Percentiles rank a stretch among this genome's conserved stretches.
Conservation (phyloP, 2,888 invertebrate species). For the Alloplasta piceator region DNA sequence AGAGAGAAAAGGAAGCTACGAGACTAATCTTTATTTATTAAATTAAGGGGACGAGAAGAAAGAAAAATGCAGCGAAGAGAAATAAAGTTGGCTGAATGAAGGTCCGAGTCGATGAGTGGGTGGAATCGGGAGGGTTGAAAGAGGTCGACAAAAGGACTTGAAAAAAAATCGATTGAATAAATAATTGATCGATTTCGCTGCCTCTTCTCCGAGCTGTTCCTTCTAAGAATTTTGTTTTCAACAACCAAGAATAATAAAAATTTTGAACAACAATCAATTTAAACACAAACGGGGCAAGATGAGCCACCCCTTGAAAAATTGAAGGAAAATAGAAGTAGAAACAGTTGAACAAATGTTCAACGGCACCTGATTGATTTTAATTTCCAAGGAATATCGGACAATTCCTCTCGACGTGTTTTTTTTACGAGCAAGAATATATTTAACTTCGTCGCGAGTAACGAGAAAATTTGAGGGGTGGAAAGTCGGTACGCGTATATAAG, state of each 20-base stretch:
- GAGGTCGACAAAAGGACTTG: background rate
- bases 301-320: too few relatives aligned
- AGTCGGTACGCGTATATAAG: conserved; percentile 34
- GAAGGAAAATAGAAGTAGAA: too few relatives aligned
- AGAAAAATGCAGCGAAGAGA: conserved; percentile 1
- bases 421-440: too few relatives aligned
- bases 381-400: background rate
- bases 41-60: conserved; percentile 46
- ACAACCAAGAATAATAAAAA: too few relatives aligned
- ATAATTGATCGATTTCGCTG: too few relatives aligned
- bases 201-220: too few relatives aligned
- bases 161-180: background rate
- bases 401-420: background rate
- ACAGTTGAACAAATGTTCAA: too few relatives aligned
- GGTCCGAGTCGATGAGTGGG: conserved; percentile 5
- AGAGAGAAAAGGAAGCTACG: background rate
- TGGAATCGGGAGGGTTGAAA: background rate
- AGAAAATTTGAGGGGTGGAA: conserved; percentile 1
- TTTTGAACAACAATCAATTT: too few relatives aligned
- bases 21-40: conserved; percentile 60
- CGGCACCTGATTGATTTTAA: too few relatives aligned
- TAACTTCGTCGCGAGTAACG: too few relatives aligned
- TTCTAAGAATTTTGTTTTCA: too few relatives aligned
- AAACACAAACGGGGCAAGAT: too few relatives aligned
- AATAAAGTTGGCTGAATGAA: conserved; percentile 11